Conservation (phyloP, 2,113 vertebrate genomes). For the Struthidea cinerea region DNA sequence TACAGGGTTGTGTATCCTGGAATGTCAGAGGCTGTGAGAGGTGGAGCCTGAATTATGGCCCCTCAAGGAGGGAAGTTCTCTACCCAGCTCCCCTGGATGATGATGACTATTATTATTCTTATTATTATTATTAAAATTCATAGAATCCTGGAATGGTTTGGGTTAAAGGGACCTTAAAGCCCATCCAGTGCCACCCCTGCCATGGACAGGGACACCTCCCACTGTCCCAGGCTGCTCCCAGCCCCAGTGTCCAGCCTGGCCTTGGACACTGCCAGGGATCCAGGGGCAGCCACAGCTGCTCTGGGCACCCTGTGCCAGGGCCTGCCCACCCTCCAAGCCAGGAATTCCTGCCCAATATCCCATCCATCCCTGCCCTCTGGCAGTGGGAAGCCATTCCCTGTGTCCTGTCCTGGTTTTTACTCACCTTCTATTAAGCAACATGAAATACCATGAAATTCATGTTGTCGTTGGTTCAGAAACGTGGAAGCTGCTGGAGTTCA, state of each 20-base stretch:
- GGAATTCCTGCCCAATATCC: background rate
- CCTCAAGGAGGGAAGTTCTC: fast-evolving
- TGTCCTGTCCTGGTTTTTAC: background rate
- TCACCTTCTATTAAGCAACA: background rate
- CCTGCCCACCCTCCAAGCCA: fast-evolving
- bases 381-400: background rate
- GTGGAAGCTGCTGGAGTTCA: background rate
- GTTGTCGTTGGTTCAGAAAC: background rate
- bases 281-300: background rate
- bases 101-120: too few relatives aligned
- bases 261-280: background rate
- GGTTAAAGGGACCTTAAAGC: too few relatives aligned
- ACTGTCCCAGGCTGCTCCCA: background rate
- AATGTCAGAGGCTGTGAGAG: fast-evolving
- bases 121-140: background rate
- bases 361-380: fast-evolving
- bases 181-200: background rate
- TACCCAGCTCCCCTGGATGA: background rate
- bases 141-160: background rate
- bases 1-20: fast-evolving
- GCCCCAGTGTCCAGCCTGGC: fast-evolving
- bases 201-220: background rate
- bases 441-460: background rate
- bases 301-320: fast-evolving
- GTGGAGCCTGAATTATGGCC: fast-evolving